phyloP scores from a whole-genome alignment of 2,113 vertebrate species.

The Lethenteron reissneri region DNA sequence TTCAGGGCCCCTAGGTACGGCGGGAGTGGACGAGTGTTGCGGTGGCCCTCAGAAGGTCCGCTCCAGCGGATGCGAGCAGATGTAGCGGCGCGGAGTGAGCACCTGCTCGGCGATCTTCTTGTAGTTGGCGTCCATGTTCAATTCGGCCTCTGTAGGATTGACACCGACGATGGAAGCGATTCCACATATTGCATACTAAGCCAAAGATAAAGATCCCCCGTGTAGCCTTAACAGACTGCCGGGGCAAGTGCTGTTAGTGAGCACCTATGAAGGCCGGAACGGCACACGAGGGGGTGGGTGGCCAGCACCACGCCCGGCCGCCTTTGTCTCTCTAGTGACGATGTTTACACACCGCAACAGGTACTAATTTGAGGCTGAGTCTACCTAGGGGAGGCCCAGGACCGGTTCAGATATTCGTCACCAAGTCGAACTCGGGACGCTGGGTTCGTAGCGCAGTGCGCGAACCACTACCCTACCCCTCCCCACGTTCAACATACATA shows the following conservation, averaged over 20 bases:
- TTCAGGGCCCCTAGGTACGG: no score
- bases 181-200: not conserved
- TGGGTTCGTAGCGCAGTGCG: not conserved
- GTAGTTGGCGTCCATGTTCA: constrained; percentile 54
- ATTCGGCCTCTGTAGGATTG: constrained; percentile 34
- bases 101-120: constrained; percentile 61
- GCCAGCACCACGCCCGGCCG: not conserved
- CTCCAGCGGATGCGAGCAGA: constrained; percentile 67
- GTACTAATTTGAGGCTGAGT: not conserved
- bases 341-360: not conserved
- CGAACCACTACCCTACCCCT: not conserved
- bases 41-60: constrained; percentile 30
- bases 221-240: not conserved
- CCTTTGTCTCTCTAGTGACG: not conserved
- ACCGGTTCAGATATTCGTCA: no score
- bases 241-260: not conserved
- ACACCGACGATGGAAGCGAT: constrained; percentile 6
- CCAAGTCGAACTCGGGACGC: not conserved
- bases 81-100: constrained; percentile 45
- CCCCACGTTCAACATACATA: not conserved
- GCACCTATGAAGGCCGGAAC: not conserved
- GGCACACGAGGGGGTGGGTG: not conserved
- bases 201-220: not conserved
- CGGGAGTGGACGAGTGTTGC: no score
- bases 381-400: not conserved